These are phyloP conservation scores for Holacanthella duospinosa DNA, from an alignment of 2,888 invertebrate species.

Conservation along the genomic window DNA sequence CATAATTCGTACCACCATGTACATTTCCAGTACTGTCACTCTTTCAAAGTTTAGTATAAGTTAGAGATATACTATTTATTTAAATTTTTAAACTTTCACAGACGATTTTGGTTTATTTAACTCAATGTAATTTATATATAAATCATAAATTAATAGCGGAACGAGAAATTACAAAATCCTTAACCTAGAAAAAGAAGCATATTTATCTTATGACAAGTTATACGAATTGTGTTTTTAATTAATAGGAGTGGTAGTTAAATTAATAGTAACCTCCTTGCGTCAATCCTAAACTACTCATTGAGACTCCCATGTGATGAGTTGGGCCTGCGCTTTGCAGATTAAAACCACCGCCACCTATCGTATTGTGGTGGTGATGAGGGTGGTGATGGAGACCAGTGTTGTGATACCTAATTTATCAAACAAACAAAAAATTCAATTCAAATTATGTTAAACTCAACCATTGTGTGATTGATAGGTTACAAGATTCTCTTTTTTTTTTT, in stretches of 20 bases:
- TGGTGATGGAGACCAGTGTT: constrained; percentile 41
- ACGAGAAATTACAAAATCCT: neutral
- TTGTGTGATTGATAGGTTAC: neutral
- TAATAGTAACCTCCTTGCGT: constrained; percentile 2
- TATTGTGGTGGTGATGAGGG: constrained; percentile 11
- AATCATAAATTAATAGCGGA: neutral
- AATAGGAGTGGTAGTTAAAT: neutral
- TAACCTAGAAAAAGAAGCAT: neutral
- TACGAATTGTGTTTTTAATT: neutral
- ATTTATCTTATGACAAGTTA: constrained; percentile 1
- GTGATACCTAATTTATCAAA: constrained; percentile 35
- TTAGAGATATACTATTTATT: neutral
- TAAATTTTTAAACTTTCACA: neutral
- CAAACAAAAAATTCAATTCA: neutral
- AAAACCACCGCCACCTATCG: neutral
- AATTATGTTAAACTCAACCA: neutral
- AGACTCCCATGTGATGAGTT: neutral
- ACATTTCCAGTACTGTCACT: too few relatives aligned
- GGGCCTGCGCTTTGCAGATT: neutral
- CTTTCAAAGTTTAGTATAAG: neutral
- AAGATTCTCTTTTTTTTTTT: too few relatives aligned
- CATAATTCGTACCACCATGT: too few relatives aligned
- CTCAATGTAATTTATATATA: neutral
- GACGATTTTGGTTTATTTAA: constrained; percentile 1
- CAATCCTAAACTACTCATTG: constrained; percentile 1